Evolutionary conservation across 64 coral and sea anemone species (phyloP), one percentile per base, ranked within the genome.

Genomic region (Montipora foliosa): DNA sequence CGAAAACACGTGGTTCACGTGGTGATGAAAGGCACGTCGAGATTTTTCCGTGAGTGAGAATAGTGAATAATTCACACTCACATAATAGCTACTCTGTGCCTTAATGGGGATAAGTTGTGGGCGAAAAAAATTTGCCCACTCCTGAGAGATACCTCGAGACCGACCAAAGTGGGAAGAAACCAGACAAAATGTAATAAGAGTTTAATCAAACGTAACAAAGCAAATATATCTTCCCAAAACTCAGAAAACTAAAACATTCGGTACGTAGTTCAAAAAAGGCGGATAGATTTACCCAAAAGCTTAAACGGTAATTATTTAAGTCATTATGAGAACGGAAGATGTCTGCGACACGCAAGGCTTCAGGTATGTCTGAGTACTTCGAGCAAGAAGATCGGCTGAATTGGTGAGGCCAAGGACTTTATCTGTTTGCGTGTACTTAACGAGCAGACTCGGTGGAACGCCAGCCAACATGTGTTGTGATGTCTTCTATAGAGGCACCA

Each of bases 401-500:
- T 74, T 74, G 70, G 70, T 22, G 70, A 74, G 70, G 22, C n/a
- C 70, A 74, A 74, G 70, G 20, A 74, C 70, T 29, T 29, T 29
- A 29, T 29, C 25, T 29, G 25, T 29, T 29, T 29, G 25, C 25
- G 25, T 1, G 25, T 29, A 29, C 1, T 29, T 29, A 29, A 29
- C 25, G 25, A 29, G 25, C 25, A 29, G 25, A 29, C 25, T 29
- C 25, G 25, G 25, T 1, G 25, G 25, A 29, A 29, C 53, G 7
- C 78, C 78, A 49, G 53, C 44, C 78, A 20, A 80, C 44, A 80
- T 80, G 78, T 49, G 47, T 19, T 16, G 47, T 44, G 78, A 80
- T 59, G 16, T 80, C 47, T 5, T 80, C 53, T 59, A 52, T 59
- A 50, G 81, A 80, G 20, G 22, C 48, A 49, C 78, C 78, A 16